phyloP scores from a whole-genome alignment of 1,140 invertebrate genomes.

The Drosophila albomicans region DNA sequence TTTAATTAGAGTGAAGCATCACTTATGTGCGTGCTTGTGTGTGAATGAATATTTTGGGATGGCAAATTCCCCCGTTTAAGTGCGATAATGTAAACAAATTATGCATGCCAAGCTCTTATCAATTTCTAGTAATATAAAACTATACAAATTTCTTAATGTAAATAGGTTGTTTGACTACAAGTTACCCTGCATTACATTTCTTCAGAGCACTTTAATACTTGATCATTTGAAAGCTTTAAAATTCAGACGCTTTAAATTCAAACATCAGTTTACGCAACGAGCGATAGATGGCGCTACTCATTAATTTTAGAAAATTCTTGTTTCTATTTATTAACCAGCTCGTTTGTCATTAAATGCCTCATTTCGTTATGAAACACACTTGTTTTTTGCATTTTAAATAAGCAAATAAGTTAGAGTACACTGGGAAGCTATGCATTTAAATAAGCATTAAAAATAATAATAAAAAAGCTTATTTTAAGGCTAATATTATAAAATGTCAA shows the following conservation, averaged over 20 bases:
- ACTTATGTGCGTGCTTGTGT: background rate
- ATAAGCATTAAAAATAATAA: too few species aligned
- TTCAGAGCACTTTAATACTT: too few species aligned
- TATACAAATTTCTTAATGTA: background rate
- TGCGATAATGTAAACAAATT: background rate
- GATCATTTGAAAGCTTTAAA: background rate
- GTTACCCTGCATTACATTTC: background rate
- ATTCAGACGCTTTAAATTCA: background rate
- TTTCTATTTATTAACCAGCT: too few species aligned
- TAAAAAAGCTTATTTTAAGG: too few species aligned
- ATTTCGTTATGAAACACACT: too few species aligned
- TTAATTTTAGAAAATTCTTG: too few species aligned
- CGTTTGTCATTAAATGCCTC: too few species aligned
- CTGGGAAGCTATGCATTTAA: too few species aligned
- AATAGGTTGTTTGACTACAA: background rate
- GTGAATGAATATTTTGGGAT: background rate
- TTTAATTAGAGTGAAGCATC: slow-evolving; percentile 13
- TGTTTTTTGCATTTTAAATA: too few species aligned
- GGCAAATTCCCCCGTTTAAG: background rate
- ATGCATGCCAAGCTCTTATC: background rate
- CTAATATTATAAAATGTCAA: background rate
- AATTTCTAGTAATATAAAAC: background rate
- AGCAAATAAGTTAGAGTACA: too few species aligned
- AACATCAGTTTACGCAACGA: background rate
- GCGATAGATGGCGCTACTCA: background rate